Conservation (phyloP, 2,113 vertebrate species). For the Indri indri region DNA sequence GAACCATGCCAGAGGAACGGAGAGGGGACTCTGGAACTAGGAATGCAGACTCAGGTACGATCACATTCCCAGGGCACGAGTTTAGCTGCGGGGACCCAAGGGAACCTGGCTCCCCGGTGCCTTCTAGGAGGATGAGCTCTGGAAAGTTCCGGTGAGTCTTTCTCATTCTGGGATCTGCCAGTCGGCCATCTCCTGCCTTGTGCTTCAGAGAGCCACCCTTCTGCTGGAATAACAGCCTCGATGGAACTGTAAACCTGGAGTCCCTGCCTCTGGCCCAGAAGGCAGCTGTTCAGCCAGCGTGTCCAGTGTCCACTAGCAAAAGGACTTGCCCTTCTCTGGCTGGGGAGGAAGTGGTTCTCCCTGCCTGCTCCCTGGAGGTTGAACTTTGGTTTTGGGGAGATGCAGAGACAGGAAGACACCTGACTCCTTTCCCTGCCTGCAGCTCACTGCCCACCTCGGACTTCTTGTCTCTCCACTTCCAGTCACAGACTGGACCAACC, state of each 20-base stretch:
- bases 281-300: neutral
- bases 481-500: neutral
- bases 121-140: neutral
- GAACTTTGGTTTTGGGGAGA: neutral
- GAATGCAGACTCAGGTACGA: neutral
- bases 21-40: neutral
- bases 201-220: neutral
- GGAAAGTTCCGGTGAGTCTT: neutral
- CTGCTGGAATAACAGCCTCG: neutral
- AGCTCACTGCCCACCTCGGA: neutral
- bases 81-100: neutral
- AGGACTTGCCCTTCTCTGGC: neutral
- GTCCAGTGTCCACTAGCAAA: neutral
- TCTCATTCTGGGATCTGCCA: neutral
- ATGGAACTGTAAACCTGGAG: neutral
- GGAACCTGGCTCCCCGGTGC: neutral
- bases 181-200: neutral
- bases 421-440: neutral
- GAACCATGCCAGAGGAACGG: neutral
- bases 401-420: neutral
- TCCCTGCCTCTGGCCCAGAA: neutral
- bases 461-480: neutral
- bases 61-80: neutral
- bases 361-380: neutral
- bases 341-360: neutral